Base-by-base conservation (phyloP, 2,797 vertebrate species). In the Melanotaenia maccullochi region DNA sequence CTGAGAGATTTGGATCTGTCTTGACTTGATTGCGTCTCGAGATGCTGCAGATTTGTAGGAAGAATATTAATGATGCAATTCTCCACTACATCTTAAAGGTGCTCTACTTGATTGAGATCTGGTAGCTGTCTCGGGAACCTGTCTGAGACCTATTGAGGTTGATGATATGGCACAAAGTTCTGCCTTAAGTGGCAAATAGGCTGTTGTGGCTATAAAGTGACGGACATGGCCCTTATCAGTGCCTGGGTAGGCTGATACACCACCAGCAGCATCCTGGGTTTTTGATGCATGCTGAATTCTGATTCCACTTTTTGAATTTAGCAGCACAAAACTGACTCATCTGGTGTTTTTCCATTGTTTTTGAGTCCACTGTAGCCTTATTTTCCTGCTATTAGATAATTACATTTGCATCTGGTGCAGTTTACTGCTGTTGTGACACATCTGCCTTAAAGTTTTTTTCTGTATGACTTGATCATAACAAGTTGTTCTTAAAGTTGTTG, bases 11-110 rank as follows among this genome's bases (percentile, higher is more conserved):
- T 52, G 5, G 3, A 22, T 24, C n/a, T 13, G 4, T 24, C 49
- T 52, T 52, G 22, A 51, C 9, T 51, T 24, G 47, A 22, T 52
- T 24, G 49, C 22, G 9, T 52, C 12, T 52, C 49, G 24, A 52
- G 49, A 52, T 52, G 49, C 49, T 52, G 49, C n/a, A 52, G 49
- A 52, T 24, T 52, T 52, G 49, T 52, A 52, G n/a, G 49, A 52
- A 52, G n/a, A 52, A 52, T 52, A 52, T 52, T 24, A 52, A 52
- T 25, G 49, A 52, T 52, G 49, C 9, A 25, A 13, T 52, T 52
- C 49, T 24, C n/a, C 49, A 24, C 11, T 13, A 16, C 14, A 18
- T 55, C 9, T 16, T 30, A 16, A 6, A 55, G 24, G 52, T 28
- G 24, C 25, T 28, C 24, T 14, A 28, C 25, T 30, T 28, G 24